These are phyloP conservation scores for Crematogaster levior DNA, from an alignment of 2,888 invertebrate genomes.

Conservation along the genomic window DNA sequence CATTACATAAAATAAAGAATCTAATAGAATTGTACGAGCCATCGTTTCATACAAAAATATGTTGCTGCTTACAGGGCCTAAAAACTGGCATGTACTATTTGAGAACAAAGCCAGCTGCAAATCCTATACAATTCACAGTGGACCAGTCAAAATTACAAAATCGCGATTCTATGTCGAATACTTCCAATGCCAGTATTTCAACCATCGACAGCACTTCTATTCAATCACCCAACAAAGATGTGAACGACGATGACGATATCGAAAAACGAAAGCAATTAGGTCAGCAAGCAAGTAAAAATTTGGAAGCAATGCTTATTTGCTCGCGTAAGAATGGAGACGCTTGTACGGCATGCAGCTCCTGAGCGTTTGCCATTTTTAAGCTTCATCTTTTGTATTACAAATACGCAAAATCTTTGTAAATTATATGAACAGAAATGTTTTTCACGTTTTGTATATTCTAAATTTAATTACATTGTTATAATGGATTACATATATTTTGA, in stretches of 20 bases:
- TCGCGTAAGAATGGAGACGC: conserved; percentile 94
- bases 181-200: conserved; percentile 39
- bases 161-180: neutral
- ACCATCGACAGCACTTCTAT: conserved; percentile 74
- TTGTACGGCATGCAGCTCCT: conserved; percentile 95
- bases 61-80: conserved; percentile 88
- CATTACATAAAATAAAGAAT: neutral
- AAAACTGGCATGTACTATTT: conserved; percentile 99
- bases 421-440: neutral
- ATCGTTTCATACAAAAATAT: neutral
- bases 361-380: neutral
- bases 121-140: conserved; percentile 99
- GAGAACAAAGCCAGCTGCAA: conserved; percentile 97
- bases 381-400: neutral
- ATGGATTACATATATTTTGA: neutral
- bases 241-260: neutral
- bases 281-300: conserved; percentile 83
- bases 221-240: conserved; percentile 21
- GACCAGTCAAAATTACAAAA: conserved; percentile 91
- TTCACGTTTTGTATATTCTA: neutral
- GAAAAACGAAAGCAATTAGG: conserved; percentile 16
- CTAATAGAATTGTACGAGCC: neutral
- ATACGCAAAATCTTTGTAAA: conserved; percentile 5
- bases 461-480: neutral
- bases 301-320: conserved; percentile 92